Evolutionary conservation across 2,113 vertebrate species (phyloP).

Genomic region (Callopanchax toddi): DNA sequence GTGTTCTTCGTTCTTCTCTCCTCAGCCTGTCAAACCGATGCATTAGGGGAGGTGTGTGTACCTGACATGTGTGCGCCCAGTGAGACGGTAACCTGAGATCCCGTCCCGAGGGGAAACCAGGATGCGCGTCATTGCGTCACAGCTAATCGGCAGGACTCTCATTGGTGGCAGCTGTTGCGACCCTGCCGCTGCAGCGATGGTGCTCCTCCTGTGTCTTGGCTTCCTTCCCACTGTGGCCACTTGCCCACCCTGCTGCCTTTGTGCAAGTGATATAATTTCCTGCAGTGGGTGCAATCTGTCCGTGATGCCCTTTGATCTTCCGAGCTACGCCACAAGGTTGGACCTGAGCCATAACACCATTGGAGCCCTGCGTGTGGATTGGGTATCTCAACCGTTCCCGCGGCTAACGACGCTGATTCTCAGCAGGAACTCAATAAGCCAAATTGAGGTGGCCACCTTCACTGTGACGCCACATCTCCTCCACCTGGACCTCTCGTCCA

Average conservation of each 20-base stretch:
- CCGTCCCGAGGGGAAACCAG: slow-evolving; percentile 46
- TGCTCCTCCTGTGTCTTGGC: slow-evolving; percentile 56
- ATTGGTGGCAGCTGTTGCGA: slow-evolving; percentile 16
- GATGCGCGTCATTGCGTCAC: slow-evolving; percentile 47
- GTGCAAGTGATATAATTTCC: slow-evolving; percentile 86
- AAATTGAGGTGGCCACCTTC: slow-evolving; percentile 79
- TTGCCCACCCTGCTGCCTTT: slow-evolving; percentile 84
- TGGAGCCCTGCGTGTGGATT: slow-evolving; percentile 72
- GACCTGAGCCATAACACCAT: slow-evolving; percentile 88
- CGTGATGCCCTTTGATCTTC: slow-evolving; percentile 75
- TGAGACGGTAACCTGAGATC: slow-evolving; percentile 61
- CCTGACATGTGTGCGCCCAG: slow-evolving; percentile 48
- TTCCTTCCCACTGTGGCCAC: slow-evolving; percentile 64
- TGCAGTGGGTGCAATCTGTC: slow-evolving; percentile 85
- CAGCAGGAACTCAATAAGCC: slow-evolving; percentile 79
- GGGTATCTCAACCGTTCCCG: slow-evolving; percentile 75
- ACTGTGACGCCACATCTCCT: slow-evolving; percentile 74
- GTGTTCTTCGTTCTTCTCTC: slow-evolving; percentile 3
- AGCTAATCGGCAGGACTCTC: slow-evolving; percentile 11
- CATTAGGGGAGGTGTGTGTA: slow-evolving; percentile 5
- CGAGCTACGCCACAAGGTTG: slow-evolving; percentile 79
- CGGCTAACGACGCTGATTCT: slow-evolving; percentile 81
- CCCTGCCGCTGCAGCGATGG: slow-evolving; percentile 48
- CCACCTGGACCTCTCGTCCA: slow-evolving; percentile 87
- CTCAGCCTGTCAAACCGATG: slow-evolving; percentile 10